These are phyloP conservation scores for Aurelia sp. DNA, from an alignment of 30 jellyfish, hydroid and myxozoan species.

Conservation along the genomic window DNA sequence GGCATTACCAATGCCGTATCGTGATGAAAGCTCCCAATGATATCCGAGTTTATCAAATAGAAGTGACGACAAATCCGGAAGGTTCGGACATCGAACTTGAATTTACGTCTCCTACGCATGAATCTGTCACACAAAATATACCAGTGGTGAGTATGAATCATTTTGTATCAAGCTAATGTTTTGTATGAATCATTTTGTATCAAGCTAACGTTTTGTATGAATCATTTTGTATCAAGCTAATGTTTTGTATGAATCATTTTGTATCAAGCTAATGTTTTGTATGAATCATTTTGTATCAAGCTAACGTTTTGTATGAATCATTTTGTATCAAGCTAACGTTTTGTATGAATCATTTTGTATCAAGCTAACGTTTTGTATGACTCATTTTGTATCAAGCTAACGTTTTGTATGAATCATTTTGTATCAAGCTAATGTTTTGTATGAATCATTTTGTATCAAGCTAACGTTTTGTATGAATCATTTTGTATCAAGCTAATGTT, in stretches of 20 bases:
- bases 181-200: neutral
- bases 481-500: neutral
- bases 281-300: too few relatives aligned
- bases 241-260: neutral
- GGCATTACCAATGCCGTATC: slow-evolving; percentile 87
- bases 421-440: neutral
- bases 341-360: slow-evolving; percentile 1
- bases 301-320: slow-evolving; percentile 23
- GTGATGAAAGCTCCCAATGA: slow-evolving; percentile 79
- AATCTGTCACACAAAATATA: slow-evolving; percentile 80
- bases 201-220: neutral
- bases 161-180: neutral
- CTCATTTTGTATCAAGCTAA: too few relatives aligned
- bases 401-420: slow-evolving; percentile 10
- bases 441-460: too few relatives aligned
- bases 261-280: neutral
- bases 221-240: neutral
- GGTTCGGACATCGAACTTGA: slow-evolving; percentile 81
- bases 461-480: slow-evolving; percentile 23
- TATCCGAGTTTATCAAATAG: slow-evolving; percentile 84
- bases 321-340: neutral
- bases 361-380: neutral
- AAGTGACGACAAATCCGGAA: slow-evolving; percentile 79
- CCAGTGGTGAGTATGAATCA: slow-evolving; percentile 78
- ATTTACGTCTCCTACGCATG: slow-evolving; percentile 88